Evolutionary conservation across 2,888 invertebrate species (phyloP), one percentile per base, ranked within the genome.

Genomic region (Scaptomyza cyrtandrae): DNA sequence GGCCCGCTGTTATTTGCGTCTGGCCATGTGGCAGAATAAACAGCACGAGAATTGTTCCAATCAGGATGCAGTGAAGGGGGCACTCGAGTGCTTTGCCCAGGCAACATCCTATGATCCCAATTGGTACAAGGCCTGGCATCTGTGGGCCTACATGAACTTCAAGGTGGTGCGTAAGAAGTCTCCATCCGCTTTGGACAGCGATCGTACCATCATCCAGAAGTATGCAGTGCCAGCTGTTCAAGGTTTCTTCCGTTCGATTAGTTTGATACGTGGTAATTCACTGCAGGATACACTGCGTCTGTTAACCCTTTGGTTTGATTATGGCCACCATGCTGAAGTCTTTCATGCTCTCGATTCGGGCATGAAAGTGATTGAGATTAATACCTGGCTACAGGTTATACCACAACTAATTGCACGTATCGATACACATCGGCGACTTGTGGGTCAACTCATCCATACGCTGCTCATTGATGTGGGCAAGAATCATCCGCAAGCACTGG

Each of bases 71-170:
- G 95, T 97, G 53, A 90, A 91, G 24, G 87, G 91, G 0, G 91
- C 92, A 0, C 70, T 92, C 10, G 92, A 90, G 49, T 92, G 90
- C 37, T 92, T 91, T 44, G 92, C 92, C 62, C 92, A 92, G 62
- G 92, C 92, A 2, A 92, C 92, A 2, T 89, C 89, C 56, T 91
- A 91, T 49, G 92, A 92, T 81, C 91, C 90, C 1, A 95, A 95
- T 56, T 99, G 99, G 98, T 98, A 98, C 91, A 98, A 98, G 93
- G 99, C 99, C 0, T 99, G 99, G 99, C 99, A 99, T 92, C 95
- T 98, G 0, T 98, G 97, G 95, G 99, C 99, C 0, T 98, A 98
- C 89, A 98, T 98, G 95, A 99, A 99, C 93, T 99, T 98, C 90
- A 98, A 99, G 92, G 97, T 98, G 53, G 91, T 92, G n/a, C 92